Evolutionary conservation across 2,113 vertebrate genomes (phyloP).

Genomic region (Larimichthys polyactis): DNA sequence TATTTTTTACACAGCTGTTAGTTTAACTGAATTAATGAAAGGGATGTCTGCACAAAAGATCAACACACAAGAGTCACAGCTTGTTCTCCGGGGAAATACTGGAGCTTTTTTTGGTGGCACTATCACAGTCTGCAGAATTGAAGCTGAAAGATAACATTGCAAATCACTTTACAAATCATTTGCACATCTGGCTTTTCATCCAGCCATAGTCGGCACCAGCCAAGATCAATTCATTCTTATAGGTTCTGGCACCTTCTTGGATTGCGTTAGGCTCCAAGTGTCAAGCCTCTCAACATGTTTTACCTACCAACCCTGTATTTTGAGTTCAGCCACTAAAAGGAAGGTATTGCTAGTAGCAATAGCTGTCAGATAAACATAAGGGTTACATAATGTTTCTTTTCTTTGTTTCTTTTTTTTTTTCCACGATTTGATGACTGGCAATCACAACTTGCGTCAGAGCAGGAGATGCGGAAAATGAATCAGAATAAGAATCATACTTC

Average conservation of each 20-base stretch:
- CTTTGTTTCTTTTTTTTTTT: not conserved
- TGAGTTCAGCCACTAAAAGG: slow-evolving; percentile 7
- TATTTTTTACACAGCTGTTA: slow-evolving; percentile 18
- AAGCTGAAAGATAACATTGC: slow-evolving; percentile 6
- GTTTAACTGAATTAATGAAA: slow-evolving; percentile 28
- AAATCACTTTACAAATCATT: not conserved
- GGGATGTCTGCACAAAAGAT: not conserved
- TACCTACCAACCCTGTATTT: not conserved
- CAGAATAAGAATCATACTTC: not conserved
- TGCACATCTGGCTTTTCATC: not conserved
- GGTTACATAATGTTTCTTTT: not conserved
- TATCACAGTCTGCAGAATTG: not conserved
- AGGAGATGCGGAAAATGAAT: too few relatives aligned
- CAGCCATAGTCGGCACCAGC: not conserved
- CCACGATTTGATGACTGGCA: not conserved
- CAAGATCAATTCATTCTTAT: not conserved
- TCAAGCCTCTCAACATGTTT: slow-evolving; percentile 10
- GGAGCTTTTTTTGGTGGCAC: not conserved
- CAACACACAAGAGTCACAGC: slow-evolving; percentile 22
- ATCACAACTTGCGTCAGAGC: not conserved
- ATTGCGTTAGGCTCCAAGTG: slow-evolving; percentile 19
- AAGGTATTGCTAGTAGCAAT: not conserved
- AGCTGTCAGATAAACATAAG: slow-evolving; percentile 15
- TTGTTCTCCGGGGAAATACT: not conserved
- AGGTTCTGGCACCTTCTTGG: not conserved